Evolutionary conservation across 1,140 invertebrate species (phyloP), one percentile per base, ranked within the genome.

Genomic region (Brachionus rotundiformis): DNA sequence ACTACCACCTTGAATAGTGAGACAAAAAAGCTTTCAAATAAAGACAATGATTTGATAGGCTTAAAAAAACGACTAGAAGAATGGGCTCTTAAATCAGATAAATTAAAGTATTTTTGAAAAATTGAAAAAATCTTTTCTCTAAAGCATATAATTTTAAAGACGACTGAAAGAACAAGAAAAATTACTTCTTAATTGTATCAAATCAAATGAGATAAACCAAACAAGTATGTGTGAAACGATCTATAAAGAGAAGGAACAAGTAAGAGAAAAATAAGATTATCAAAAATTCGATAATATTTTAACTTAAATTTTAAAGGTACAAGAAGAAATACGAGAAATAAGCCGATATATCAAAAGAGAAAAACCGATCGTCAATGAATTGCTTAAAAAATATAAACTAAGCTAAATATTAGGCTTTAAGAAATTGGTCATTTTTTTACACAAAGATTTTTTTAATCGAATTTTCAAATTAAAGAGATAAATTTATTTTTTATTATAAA

Each of bases 161-260:
- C 29, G 76, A n/a, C 33, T 79, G 5, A 79, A 39, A 33, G 76
- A 79, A 8, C 76, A 79, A 63, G 59, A 79, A 16, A 63, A 79
- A 16, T 23, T 79, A 3, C 41, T 79, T 31, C 11, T 59, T 13
- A 79, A 63, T n/a, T 79, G 76, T 41, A 79, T 79, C 27, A 79
- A 79, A 59, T 79, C 76, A 36, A 79, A 31, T 79, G 76, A 79
- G 31, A 79, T 79, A 27, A 79, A 61, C 7, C 47, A 79, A 39
- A 79, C 47, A 1, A 79, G 76, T 11, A 79, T 79, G 76, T 59
- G 76, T 23, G 76, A 79, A 10, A 79, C 76, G 1, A 79, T 79
- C 25, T 79, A 79, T 63, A 7, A 79, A 59, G 76, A 79, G 29
- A 54, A 41, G 31, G 76, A 79, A 6, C 76, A 79, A 39, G 76